Percentiles rank a stretch among this genome's conserved stretches.
Conservation (phyloP, 2,113 vertebrate species). For the Mormyrus lacerda region DNA sequence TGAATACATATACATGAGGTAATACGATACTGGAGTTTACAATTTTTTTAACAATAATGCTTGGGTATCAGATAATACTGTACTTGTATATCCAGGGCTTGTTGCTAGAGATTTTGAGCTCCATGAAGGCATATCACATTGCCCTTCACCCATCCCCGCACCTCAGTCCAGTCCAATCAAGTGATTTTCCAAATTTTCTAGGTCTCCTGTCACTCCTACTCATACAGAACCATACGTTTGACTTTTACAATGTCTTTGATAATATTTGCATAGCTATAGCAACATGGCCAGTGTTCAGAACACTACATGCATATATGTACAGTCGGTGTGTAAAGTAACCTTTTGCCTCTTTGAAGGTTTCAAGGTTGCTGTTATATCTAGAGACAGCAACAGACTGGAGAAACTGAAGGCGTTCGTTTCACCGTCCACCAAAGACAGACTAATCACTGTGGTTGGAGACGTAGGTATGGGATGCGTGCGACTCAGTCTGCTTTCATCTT, state of each 20-base stretch:
- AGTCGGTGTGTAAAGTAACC: neutral
- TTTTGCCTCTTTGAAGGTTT: conserved; percentile 44
- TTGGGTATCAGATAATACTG: neutral
- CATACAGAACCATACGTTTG: neutral
- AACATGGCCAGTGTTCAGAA: neutral
- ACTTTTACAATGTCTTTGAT: neutral
- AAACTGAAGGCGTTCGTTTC: conserved; percentile 58
- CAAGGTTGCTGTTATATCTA: conserved; percentile 70
- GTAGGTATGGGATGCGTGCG: conserved; percentile 53
- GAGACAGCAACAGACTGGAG: conserved; percentile 61
- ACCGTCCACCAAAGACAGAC: conserved; percentile 48
- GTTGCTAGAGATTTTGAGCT: no score
- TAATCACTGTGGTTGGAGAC: conserved; percentile 66
- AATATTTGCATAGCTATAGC: neutral
- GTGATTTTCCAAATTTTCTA: no score
- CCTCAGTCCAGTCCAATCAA: no score
- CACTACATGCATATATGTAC: neutral
- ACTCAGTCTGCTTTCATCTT: neutral
- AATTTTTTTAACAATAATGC: neutral
- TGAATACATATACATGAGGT: neutral
- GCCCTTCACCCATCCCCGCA: no score
- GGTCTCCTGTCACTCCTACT: neutral
- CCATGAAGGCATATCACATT: no score
- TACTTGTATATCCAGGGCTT: neutral
- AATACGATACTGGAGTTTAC: neutral